Evolutionary conservation across 1,140 invertebrate species (phyloP).

Genomic region (Leucophenga varia): DNA sequence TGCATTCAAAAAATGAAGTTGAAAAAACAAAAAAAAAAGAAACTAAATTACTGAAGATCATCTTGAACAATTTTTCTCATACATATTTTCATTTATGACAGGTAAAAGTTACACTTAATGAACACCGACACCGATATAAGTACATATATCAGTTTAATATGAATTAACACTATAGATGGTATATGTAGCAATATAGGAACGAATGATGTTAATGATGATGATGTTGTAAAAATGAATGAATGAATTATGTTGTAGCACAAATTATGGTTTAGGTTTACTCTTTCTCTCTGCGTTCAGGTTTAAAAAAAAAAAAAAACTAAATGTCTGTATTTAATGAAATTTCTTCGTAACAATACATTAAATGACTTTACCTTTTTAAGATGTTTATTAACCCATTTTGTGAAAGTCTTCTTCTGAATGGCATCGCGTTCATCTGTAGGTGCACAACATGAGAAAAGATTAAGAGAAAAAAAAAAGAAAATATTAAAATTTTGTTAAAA

Average conservation of each 20-base stretch:
- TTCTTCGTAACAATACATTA: constrained; percentile 12
- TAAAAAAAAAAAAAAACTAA: constrained; percentile 3
- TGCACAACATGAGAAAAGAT: constrained; percentile 49
- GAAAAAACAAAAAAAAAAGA: no score
- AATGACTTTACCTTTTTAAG: constrained; percentile 92
- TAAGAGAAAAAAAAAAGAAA: constrained; percentile 4
- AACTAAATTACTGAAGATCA: no score
- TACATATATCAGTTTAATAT: no score
- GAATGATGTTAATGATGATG: constrained; percentile 9
- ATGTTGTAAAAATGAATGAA: no score
- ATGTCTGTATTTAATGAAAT: constrained; percentile 9
- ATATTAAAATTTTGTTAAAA: no score
- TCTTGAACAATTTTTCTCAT: background rate
- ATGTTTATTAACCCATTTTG: constrained; percentile 99
- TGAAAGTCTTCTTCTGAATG: constrained; percentile 99
- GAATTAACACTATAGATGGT: no score
- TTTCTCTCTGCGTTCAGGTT: no score
- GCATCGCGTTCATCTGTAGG: constrained; percentile 96
- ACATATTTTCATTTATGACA: background rate
- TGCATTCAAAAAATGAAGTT: background rate
- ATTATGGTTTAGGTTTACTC: no score
- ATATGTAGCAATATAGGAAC: constrained; percentile 8
- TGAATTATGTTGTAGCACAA: no score
- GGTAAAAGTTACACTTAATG: background rate
- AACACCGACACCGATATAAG: background rate